Percentiles rank a stretch among this genome's conserved stretches.
Conservation (phyloP, 2,113 vertebrate species). For the Austrofundulus limnaeus region DNA sequence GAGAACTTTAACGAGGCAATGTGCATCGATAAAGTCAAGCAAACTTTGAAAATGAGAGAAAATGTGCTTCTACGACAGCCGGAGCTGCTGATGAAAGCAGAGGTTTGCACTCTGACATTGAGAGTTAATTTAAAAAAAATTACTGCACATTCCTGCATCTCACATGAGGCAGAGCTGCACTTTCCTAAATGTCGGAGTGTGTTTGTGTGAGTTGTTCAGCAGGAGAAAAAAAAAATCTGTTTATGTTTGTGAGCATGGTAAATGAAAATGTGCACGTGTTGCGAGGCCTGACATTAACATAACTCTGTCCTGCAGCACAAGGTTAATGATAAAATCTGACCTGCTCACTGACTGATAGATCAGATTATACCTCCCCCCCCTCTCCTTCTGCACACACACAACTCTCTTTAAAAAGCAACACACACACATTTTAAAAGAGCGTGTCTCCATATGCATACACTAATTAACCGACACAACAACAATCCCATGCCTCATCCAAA, state of each 20-base stretch:
- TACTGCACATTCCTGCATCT: constrained; percentile 68
- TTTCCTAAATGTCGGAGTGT: constrained; percentile 46
- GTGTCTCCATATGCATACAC: constrained; percentile 47
- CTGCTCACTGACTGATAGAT: constrained; percentile 75
- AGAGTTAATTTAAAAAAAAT: constrained; percentile 81
- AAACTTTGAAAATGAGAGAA: background rate
- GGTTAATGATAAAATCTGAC: constrained; percentile 79
- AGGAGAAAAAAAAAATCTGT: constrained; percentile 17
- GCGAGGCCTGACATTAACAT: constrained; percentile 53
- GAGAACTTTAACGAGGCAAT: constrained; percentile 12
- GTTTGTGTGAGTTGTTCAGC: constrained; percentile 23
- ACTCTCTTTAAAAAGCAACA: background rate
- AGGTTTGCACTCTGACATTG: constrained; percentile 77
- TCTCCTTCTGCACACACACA: background rate
- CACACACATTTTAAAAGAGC: constrained; percentile 17
- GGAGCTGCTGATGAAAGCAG: constrained; percentile 62
- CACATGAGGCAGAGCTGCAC: constrained; percentile 44
- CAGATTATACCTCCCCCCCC: constrained; percentile 42
- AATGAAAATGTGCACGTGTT: constrained; percentile 23
- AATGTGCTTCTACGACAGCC: constrained; percentile 21
- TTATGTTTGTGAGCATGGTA: constrained; percentile 21
- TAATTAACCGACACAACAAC: constrained; percentile 69
- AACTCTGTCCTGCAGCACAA: constrained; percentile 56
- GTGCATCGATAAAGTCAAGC: background rate
- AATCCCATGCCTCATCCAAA: constrained; percentile 50